Evolutionary conservation across 1,140 invertebrate genomes (phyloP), one percentile per base, ranked within the genome.

Genomic region (Penaeus japonicus): DNA sequence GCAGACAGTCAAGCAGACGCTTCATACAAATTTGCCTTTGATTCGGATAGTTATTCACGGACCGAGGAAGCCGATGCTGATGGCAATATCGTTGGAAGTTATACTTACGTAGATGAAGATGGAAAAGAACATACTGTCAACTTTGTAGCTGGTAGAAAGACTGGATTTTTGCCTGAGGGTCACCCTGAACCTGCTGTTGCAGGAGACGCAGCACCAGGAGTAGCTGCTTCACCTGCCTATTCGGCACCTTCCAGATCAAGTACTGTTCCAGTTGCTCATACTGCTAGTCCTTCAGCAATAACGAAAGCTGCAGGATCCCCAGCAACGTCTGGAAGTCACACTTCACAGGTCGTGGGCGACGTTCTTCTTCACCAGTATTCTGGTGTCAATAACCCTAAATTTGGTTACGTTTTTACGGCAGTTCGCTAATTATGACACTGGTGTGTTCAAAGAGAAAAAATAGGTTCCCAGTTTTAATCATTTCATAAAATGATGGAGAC

Each of bases 291-390:
- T n/a, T 0, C 30, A 53, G 15, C 30, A 39, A 3, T 10, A 18
- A 35, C 77, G 12, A n/a, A 17, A 17, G 1, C 32, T 24, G 39
- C 32, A 15, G 30, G 10, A 15, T 20, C 39, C 12, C 7, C 12
- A n/a, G 17, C 27, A 47, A 55, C 12, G 15, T 54, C 85, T 15
- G 35, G 24, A 0, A 54, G 81, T 24, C 78, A 88, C 54, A 54
- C 80, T n/a, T 55, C 27, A 22, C 86, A 85, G 15, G 62, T 88
- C 18, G 82, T 90, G 7, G 89, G 89, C 10, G 82, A 90, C 70
- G 89, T 90, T 30, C 86, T 90, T 7, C 82, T 90, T 53, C 89
- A 82, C 55, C 89, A 90, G 75, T 90, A 90, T 53, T 32, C 32
- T 24, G 22, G 70, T 32, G 22, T 32, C 7, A 54, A 70, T 32